Base-by-base conservation (phyloP, 2,113 vertebrate genomes). In the Perca schrenkii region DNA sequence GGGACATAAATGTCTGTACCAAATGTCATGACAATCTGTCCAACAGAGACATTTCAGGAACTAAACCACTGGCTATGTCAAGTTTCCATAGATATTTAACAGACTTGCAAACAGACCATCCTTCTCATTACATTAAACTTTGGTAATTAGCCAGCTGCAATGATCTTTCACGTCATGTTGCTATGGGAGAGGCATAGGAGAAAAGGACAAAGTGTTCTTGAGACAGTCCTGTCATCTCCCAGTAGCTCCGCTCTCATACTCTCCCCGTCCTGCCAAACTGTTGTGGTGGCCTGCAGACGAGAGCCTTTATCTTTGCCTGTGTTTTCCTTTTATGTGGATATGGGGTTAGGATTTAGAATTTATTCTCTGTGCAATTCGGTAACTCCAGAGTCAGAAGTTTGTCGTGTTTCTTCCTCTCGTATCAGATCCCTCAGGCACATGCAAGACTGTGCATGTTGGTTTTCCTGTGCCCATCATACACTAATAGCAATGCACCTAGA, bases 111-210 rank as follows among this genome's bases (percentile, higher is more conserved):
- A 46, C 54, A 82, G 49, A 64, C 52, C 34, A 3, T 53, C 21
- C 25, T 25, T 73, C 16, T 83, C 46, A 68, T 73, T 82, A 47
- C 53, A 69, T 73, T 80, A 0, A 70, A 28, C 19, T 57, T 56
- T 74, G 79, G 87, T 87, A 85, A 91, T 84, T 79, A 70, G 19
- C 52, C 82, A 68, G 63, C 74, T 88, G 83, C 83, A 83, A 87
- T 84, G 79, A 89, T 77, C 79, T 65, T 83, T 68, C 22, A 22
- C 62, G 8, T 89, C 84, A 88, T 40, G 84, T 91, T 89, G 86
- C 87, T 57, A 84, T 83, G 89, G 86, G 53, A 83, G 77, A 11
- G 58, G 49, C 73, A 67, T 64, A 52, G 74, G 69, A 86, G 64
- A 83, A 75, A 60, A 81, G 85, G 76, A 84, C 86, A 83, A 53